These are phyloP conservation scores for Heliconius melpomene DNA, from an alignment of 1,140 invertebrate genomes.

Conservation along the genomic window DNA sequence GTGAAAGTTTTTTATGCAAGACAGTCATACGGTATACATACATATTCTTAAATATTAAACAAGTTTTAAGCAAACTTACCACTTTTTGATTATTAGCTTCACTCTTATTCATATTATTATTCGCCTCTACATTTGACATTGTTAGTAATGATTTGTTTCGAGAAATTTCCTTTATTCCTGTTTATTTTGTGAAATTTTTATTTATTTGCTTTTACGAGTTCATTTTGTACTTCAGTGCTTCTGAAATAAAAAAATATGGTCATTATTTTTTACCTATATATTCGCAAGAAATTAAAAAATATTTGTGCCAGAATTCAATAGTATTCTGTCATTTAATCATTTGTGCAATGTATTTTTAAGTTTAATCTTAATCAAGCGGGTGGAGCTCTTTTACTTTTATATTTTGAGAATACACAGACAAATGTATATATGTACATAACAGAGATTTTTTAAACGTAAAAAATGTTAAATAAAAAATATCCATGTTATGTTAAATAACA, in stretches of 20 bases:
- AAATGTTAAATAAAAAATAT: too few relatives aligned
- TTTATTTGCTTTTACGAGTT: not conserved
- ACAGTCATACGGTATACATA: not conserved
- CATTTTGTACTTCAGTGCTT: not conserved
- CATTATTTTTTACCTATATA: not conserved
- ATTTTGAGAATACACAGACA: too few relatives aligned
- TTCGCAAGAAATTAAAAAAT: too few relatives aligned
- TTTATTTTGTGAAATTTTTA: not conserved
- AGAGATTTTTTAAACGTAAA: too few relatives aligned
- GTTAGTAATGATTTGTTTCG: not conserved
- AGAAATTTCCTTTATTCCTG: not conserved
- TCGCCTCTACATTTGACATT: slow-evolving; percentile 55
- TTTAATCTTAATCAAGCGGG: too few relatives aligned
- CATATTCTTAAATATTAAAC: not conserved
- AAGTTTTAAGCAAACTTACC: slow-evolving; percentile 37
- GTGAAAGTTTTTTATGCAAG: too few relatives aligned
- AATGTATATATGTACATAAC: too few relatives aligned
- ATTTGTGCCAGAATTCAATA: too few relatives aligned
- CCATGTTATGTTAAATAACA: too few relatives aligned
- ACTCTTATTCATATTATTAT: slow-evolving; percentile 64
- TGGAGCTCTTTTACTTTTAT: too few relatives aligned
- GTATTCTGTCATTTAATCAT: too few relatives aligned
- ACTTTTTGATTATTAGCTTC: slow-evolving; percentile 44
- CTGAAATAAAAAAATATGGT: not conserved
- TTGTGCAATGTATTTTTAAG: too few relatives aligned